Evolutionary conservation across 2,888 invertebrate species (phyloP), one percentile per base, ranked within the genome.

Genomic region (Alloscopus bannaensis): DNA sequence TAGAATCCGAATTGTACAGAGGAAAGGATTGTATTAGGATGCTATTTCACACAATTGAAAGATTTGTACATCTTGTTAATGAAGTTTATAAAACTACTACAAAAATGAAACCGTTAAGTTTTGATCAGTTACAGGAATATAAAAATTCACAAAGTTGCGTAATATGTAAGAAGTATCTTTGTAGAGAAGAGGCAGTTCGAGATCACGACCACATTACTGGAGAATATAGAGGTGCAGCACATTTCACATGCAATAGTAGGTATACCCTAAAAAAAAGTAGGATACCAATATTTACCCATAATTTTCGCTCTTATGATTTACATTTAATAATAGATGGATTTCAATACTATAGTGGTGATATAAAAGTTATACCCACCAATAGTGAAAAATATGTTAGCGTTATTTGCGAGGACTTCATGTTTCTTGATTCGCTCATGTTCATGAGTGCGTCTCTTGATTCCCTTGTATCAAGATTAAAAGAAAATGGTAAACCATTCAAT

Each of bases 261-360:
- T 70, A 11, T 16, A 66, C 75, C 6, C 2, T 59, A 11, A 75
- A 59, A 26, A 29, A 24, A 47, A 8, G 24, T 6, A 66, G n/a
- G 29, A 50, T 60, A 1, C 66, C 66, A 18, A 26, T 75, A 3
- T n/a, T 75, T 18, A 40, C n/a, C 3, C 75, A 75, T 36, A 31
- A 29, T 16, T 66, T 75, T 68, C 13, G 50, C 11, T 47, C 24
- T 8, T 80, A 80, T 29, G 80, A 80, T 64, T 57, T 26, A 1
- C 66, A 80, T 45, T 45, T 80, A 22, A n/a, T 80, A 22, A 42
- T 80, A 22, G n/a, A 62, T 11, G 72, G 71, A 11, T 68, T 80
- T 36, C n/a, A 72, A 28, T n/a, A 45, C 2, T 60, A 6, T 24
- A 66, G 28, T 2, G 26, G 47, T 3, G 3, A 42, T 22, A 60